These are phyloP conservation scores for Drosophila ficusphila DNA, from an alignment of 1,140 invertebrate species.

Conservation along the genomic window DNA sequence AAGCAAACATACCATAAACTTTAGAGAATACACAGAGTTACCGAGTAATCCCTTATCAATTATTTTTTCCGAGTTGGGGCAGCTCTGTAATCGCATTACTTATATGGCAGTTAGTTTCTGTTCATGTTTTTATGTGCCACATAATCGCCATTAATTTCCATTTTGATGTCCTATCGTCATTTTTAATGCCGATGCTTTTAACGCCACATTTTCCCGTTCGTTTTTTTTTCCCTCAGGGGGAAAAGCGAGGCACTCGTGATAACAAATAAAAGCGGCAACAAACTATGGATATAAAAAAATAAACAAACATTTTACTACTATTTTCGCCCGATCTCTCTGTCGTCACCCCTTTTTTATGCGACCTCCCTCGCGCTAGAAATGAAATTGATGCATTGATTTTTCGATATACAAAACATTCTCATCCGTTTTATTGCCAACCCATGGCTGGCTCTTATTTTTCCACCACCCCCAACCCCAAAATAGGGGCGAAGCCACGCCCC, in stretches of 20 bases:
- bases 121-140: constrained; percentile 49
- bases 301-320: constrained; percentile 66
- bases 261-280: constrained; percentile 63
- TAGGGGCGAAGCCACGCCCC: constrained; percentile 17
- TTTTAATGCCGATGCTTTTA: constrained; percentile 76
- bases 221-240: not conserved
- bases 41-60: constrained; percentile 29
- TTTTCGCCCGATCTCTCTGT: constrained; percentile 21
- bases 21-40: constrained; percentile 4
- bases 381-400: constrained; percentile 75
- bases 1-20: constrained; percentile 21
- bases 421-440: constrained; percentile 58
- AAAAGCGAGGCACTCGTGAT: constrained; percentile 24
- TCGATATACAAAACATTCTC: constrained; percentile 72
- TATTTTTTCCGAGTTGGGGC: constrained; percentile 11
- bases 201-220: constrained; percentile 35
- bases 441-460: not conserved
- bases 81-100: constrained; percentile 46
- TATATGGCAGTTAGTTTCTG: constrained; percentile 45
- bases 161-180: constrained; percentile 59
- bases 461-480: constrained; percentile 2
- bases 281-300: constrained; percentile 77
- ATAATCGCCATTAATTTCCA: constrained; percentile 57
- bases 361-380: not conserved
- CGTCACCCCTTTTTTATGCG: constrained; percentile 12